Conservation (phyloP, 1,140 invertebrate species). For the Acyrthosiphon pisum region DNA sequence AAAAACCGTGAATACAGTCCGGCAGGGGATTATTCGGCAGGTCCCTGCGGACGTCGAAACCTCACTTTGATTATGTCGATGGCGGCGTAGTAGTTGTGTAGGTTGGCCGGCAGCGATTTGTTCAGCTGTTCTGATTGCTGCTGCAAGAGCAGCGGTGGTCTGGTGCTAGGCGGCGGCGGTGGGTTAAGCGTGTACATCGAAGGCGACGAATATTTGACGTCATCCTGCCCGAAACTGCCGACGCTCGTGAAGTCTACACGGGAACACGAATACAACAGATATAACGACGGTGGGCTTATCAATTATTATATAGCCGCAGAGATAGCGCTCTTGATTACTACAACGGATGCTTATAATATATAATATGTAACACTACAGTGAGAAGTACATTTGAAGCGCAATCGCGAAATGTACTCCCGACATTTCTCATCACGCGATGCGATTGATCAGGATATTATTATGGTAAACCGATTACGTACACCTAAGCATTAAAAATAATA, state of each 20-base stretch:
- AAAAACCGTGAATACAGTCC: not conserved
- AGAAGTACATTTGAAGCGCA: not conserved
- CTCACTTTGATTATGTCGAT: slow-evolving; percentile 75
- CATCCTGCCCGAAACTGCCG: slow-evolving; percentile 65
- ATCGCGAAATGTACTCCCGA: no score
- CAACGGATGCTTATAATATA: no score
- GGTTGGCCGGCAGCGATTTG: slow-evolving; percentile 60
- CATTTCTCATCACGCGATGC: not conserved
- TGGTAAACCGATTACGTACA: not conserved
- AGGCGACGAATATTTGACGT: slow-evolving; percentile 65
- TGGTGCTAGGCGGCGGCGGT: slow-evolving; percentile 60
- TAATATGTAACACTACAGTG: no score
- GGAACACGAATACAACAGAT: not conserved
- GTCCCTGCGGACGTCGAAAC: slow-evolving; percentile 55
- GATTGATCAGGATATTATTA: not conserved
- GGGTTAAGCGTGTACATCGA: slow-evolving; percentile 66
- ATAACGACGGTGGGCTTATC: no score
- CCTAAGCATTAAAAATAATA: not conserved
- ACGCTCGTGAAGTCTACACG: slow-evolving; percentile 65
- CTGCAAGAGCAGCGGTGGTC: slow-evolving; percentile 64
- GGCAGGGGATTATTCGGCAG: no score
- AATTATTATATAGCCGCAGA: no score
- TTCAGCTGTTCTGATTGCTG: slow-evolving; percentile 62
- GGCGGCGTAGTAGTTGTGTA: slow-evolving; percentile 73
- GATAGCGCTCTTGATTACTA: no score